Base-by-base conservation (phyloP, 2,797 vertebrate genomes). In the Lycodopsis pacificus region DNA sequence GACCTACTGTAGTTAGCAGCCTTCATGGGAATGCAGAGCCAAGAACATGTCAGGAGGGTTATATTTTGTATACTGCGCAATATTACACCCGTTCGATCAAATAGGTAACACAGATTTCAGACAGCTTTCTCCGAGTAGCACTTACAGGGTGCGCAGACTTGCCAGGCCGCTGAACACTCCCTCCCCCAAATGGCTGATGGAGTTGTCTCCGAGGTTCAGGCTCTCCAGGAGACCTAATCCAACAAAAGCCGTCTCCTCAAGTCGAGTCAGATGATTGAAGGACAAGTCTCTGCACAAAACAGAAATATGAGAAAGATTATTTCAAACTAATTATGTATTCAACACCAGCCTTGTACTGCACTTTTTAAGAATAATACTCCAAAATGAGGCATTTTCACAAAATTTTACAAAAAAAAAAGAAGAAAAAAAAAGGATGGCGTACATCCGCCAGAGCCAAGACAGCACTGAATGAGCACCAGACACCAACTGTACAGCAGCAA, bases 191-290 rank as follows among this genome's bases (percentile, higher is more conserved):
- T 99, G 97, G 91, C 94, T 97, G 82, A 99, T 96, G 79, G 83
- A 93, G 92, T 99, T 99, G 85, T 99, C 97, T 64, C 97, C 96
- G 86, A 99, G 91, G 91, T 99, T 97, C 76, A 99, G 91, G 77
- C 80, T 97, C 88, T 98, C 97, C 92, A 99, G 65, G 44, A 97
- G 93, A 70, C 94, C 95, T 48, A 99, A 95, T 44, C 97, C 97
- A 51, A 96, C 82, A 68, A 99, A 99, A 48, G 96, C 96, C n/a
- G 95, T 96, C 53, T 97, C 97, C 91, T 97, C 98, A 72, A 99
- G 94, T 85, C 97, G 96, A 25, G 96, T 97, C 68, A 99, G 91
- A 79, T 97, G 97, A 91, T 99, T 99, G 89, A 95, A 96, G 0
- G 98, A 99, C 90, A 99, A 90, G 91, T 99, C 98, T 73, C 98